Evolutionary conservation across 2,888 invertebrate genomes (phyloP).

Genomic region (Pycnomerus fuliginosus): DNA sequence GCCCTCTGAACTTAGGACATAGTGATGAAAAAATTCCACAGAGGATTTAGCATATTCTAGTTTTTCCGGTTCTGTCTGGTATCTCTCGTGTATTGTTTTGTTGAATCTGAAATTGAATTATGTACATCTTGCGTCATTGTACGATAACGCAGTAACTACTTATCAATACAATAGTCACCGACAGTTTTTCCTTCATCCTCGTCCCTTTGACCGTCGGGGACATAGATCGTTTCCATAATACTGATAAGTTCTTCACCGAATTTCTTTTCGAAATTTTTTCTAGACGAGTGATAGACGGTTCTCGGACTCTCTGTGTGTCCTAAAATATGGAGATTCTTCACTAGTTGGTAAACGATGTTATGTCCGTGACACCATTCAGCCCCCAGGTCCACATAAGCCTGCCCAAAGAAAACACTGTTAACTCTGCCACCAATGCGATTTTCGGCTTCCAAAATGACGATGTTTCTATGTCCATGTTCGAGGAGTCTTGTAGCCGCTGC

Average conservation of each 20-base stretch:
- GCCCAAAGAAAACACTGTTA: slow-evolving; percentile 31
- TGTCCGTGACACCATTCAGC: slow-evolving; percentile 39
- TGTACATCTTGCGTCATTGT: background rate
- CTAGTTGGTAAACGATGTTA: slow-evolving; percentile 35
- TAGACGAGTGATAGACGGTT: slow-evolving; percentile 17
- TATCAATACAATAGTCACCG: slow-evolving; percentile 27
- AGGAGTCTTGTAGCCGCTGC: slow-evolving; percentile 57
- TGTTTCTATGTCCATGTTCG: slow-evolving; percentile 51
- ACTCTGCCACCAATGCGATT: slow-evolving; percentile 36
- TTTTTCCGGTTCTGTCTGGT: slow-evolving; percentile 22
- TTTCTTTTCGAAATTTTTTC: slow-evolving; percentile 13
- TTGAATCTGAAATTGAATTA: slow-evolving; percentile 30
- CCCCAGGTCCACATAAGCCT: slow-evolving; percentile 36
- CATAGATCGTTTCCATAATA: slow-evolving; percentile 21
- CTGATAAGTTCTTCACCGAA: slow-evolving; percentile 13
- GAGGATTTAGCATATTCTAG: slow-evolving; percentile 24
- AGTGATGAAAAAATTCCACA: slow-evolving; percentile 27
- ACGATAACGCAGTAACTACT: slow-evolving; percentile 18
- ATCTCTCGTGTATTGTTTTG: slow-evolving; percentile 22
- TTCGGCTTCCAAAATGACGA: slow-evolving; percentile 49
- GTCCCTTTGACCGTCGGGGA: slow-evolving; percentile 17
- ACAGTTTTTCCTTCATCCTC: slow-evolving; percentile 17
- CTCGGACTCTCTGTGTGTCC: slow-evolving; percentile 4
- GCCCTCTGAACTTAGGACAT: slow-evolving; percentile 41
- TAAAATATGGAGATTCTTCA: slow-evolving; percentile 24